These are phyloP conservation scores for Halichondria panicea DNA, from an alignment of 37 sponge, comb jelly and placozoan genomes.

Conservation along the genomic window DNA sequence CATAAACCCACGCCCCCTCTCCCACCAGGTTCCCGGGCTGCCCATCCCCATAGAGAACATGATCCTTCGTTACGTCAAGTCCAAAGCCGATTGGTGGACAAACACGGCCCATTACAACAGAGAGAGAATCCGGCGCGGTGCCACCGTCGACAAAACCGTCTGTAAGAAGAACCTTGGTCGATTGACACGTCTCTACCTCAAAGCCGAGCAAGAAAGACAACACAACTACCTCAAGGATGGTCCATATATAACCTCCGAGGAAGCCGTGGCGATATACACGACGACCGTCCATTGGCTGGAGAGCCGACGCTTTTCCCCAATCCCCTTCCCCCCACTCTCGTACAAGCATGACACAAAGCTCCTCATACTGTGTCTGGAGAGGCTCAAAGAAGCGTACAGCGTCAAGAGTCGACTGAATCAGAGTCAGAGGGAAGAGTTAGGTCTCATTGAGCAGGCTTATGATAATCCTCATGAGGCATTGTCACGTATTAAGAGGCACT, in stretches of 20 bases:
- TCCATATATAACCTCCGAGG: slow-evolving; percentile 96
- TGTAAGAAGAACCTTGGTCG: slow-evolving; percentile 99
- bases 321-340: slow-evolving; percentile 98
- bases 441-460: slow-evolving; percentile 98
- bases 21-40: slow-evolving; percentile 88
- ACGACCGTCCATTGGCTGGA: slow-evolving; percentile 99
- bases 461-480: slow-evolving; percentile 99
- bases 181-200: slow-evolving; percentile 94
- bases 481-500: slow-evolving; percentile 94
- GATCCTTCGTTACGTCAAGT: slow-evolving; percentile 98
- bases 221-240: slow-evolving; percentile 99
- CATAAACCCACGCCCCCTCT: background rate
- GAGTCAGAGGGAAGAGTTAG: slow-evolving; percentile 96
- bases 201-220: slow-evolving; percentile 99
- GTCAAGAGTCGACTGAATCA: slow-evolving; percentile 98
- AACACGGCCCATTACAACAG: slow-evolving; percentile 99
- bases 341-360: slow-evolving; percentile 99
- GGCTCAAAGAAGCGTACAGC: slow-evolving; percentile 94
- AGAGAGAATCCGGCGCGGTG: slow-evolving; percentile 96
- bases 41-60: slow-evolving; percentile 99
- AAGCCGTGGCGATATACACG: slow-evolving; percentile 99
- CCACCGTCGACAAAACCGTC: slow-evolving; percentile 99
- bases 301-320: slow-evolving; percentile 97
- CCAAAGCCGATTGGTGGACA: slow-evolving; percentile 99
- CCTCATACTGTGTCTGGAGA: slow-evolving; percentile 95